Evolutionary conservation across 2,888 invertebrate genomes (phyloP).

Genomic region (Nemurella pictetii): DNA sequence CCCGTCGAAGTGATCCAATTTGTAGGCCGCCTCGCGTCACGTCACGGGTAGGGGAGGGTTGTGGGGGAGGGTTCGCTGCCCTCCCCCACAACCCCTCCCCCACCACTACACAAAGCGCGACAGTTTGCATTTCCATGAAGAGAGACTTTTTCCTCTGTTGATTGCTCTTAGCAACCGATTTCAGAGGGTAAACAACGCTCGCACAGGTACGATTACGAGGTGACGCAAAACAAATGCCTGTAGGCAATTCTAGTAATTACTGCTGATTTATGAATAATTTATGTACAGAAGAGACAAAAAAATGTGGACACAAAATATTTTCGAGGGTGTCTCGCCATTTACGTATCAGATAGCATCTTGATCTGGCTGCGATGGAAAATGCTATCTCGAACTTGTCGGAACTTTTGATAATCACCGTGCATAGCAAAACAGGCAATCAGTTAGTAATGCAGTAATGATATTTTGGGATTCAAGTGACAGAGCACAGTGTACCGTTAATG

Average conservation of each 20-base stretch:
- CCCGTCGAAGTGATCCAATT: neutral
- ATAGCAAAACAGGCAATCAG: slow-evolving; percentile 10
- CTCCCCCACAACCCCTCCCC: no score
- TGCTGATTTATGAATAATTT: neutral
- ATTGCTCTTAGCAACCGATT: neutral
- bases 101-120: no score
- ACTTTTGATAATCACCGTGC: slow-evolving; percentile 1
- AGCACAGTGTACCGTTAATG: neutral
- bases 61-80: neutral
- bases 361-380: neutral
- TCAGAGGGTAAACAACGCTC: neutral
- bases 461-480: neutral
- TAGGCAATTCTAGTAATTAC: neutral
- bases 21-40: neutral
- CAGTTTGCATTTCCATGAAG: neutral
- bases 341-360: neutral
- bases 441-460: neutral
- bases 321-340: neutral
- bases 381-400: neutral
- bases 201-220: neutral
- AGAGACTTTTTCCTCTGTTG: neutral
- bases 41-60: neutral
- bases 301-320: neutral
- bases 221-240: neutral
- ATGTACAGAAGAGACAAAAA: neutral